Conservation (phyloP, 1,140 invertebrate genomes). For the Habropoda laboriosa region DNA sequence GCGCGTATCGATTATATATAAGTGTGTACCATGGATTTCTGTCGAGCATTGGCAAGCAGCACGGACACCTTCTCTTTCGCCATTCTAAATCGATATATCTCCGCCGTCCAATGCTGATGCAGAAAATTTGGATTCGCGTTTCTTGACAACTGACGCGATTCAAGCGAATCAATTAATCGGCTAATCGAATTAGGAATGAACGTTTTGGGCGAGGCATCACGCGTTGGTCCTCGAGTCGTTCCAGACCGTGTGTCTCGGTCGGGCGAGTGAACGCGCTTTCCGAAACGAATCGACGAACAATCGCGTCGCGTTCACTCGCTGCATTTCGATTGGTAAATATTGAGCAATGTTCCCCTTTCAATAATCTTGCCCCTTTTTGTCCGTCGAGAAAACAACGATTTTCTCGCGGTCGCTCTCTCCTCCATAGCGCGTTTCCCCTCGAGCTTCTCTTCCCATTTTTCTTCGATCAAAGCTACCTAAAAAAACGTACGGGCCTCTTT, state of each 20-base stretch:
- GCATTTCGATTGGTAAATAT: constrained; percentile 56
- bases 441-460: background rate
- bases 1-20: constrained; percentile 45
- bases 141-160: constrained; percentile 11
- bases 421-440: constrained; percentile 36
- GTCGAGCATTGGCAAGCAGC: constrained; percentile 29
- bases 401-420: background rate
- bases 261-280: too few relatives aligned
- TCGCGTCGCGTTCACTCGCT: constrained; percentile 30
- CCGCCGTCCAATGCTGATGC: background rate
- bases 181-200: constrained; percentile 48
- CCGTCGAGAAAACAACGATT: constrained; percentile 33
- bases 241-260: too few relatives aligned
- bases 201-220: background rate
- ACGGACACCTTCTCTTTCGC: background rate
- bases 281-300: constrained; percentile 15
- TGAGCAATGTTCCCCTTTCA: constrained; percentile 66
- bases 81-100: background rate
- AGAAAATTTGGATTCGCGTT: constrained; percentile 8
- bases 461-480: constrained; percentile 19
- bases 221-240: background rate
- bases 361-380: constrained; percentile 53
- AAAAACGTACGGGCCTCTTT: background rate
- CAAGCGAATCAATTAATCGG: constrained; percentile 41
- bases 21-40: constrained; percentile 23